Percentiles rank a stretch among this genome's conserved stretches.
Evolutionary conservation across 2,888 invertebrate genomes (phyloP).

Genomic region (Ochropleura leucogaster): DNA sequence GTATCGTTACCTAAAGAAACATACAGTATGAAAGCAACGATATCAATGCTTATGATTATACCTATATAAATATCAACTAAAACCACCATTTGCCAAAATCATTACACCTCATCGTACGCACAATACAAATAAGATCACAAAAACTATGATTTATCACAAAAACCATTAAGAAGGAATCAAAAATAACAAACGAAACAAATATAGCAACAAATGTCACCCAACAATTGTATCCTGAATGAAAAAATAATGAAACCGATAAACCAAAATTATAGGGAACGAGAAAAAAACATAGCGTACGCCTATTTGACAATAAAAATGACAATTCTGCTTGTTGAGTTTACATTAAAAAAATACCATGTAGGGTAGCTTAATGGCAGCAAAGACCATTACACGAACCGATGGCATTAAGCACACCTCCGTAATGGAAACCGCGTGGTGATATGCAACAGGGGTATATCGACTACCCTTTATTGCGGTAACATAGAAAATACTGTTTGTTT

Average conservation of each 20-base stretch:
- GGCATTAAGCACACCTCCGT: slow-evolving; percentile 84
- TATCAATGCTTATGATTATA: background rate
- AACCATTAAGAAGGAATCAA: slow-evolving; percentile 46
- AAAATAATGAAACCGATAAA: slow-evolving; percentile 85
- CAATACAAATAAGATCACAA: slow-evolving; percentile 22
- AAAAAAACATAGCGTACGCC: slow-evolving; percentile 79
- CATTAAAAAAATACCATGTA: slow-evolving; percentile 82
- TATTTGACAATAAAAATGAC: slow-evolving; percentile 83
- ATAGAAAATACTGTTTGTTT: slow-evolving; percentile 63
- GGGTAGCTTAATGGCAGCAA: slow-evolving; percentile 84
- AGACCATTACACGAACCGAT: slow-evolving; percentile 84
- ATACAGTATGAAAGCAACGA: background rate
- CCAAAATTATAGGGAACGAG: slow-evolving; percentile 78
- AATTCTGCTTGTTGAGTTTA: slow-evolving; percentile 84
- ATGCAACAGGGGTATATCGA: slow-evolving; percentile 77
- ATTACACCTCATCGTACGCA: slow-evolving; percentile 44
- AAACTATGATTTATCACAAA: slow-evolving; percentile 62
- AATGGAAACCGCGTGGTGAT: slow-evolving; percentile 84
- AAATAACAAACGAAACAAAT: slow-evolving; percentile 60
- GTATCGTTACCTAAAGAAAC: background rate
- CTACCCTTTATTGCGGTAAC: slow-evolving; percentile 72
- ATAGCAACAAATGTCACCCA: slow-evolving; percentile 70
- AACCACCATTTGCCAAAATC: slow-evolving; percentile 46
- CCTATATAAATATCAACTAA: no score
- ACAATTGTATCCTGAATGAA: slow-evolving; percentile 74